Conservation (phyloP, 2,113 vertebrate species). For the Forbesichthys agassizii region DNA sequence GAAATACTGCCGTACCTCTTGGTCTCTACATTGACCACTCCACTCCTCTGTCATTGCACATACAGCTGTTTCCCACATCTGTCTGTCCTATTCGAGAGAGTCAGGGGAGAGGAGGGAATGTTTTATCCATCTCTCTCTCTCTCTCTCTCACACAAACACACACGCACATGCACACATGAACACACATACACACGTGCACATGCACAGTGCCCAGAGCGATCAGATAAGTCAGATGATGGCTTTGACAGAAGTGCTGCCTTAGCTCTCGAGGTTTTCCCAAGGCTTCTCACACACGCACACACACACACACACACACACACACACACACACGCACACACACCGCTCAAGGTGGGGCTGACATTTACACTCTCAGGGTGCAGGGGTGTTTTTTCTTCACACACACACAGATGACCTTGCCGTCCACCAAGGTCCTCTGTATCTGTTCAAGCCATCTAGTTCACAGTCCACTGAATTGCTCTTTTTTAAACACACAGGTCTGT, state of each 20-base stretch:
- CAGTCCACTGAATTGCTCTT: constrained; percentile 56
- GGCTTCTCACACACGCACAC: constrained; percentile 23
- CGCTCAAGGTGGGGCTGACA: constrained; percentile 37
- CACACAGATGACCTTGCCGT: constrained; percentile 51
- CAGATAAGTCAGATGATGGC: constrained; percentile 67
- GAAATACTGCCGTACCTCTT: constrained; percentile 22
- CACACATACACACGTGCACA: constrained; percentile 7
- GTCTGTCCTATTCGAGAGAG: constrained; percentile 60
- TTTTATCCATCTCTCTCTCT: constrained; percentile 55
- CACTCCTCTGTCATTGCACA: constrained; percentile 20
- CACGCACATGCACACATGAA: constrained; percentile 16
- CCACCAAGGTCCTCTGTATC: constrained; percentile 47
- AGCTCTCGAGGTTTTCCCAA: constrained; percentile 50
- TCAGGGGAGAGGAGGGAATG: constrained; percentile 40
- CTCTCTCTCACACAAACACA: constrained; percentile 2
- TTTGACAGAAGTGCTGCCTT: constrained; percentile 72
- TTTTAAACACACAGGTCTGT: constrained; percentile 47
- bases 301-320: constrained; percentile 24
- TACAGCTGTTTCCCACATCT: constrained; percentile 64
- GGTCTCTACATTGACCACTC: constrained; percentile 34
- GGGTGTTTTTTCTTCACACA: constrained; percentile 10
- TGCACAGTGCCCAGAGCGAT: constrained; percentile 47
- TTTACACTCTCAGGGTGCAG: constrained; percentile 41
- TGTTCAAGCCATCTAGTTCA: constrained; percentile 53
- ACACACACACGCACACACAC: constrained; percentile 9